phyloP scores from a whole-genome alignment of 2,113 vertebrate species.

The Semnornis frantzii region DNA sequence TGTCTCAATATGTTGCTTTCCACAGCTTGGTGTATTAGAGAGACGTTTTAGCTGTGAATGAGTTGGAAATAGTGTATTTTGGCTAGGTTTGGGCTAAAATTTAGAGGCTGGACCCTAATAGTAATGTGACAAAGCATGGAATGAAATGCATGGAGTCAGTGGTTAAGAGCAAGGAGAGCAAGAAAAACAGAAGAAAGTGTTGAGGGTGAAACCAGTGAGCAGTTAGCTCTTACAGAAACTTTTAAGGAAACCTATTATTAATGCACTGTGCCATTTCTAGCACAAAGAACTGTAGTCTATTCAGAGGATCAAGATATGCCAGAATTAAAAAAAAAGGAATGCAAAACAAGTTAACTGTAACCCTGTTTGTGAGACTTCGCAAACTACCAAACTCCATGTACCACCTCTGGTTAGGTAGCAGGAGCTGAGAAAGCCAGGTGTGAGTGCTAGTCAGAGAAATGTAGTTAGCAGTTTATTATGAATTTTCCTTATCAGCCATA shows the following conservation, averaged over 20 bases:
- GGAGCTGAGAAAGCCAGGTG: background rate
- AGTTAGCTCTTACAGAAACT: slow-evolving; percentile 3
- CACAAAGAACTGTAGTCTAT: background rate
- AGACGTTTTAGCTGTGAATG: background rate
- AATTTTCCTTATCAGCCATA: background rate
- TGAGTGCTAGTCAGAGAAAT: background rate
- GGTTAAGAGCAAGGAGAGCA: slow-evolving; percentile 5
- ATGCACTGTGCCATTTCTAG: background rate
- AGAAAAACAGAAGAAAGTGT: background rate
- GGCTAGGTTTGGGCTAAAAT: background rate
- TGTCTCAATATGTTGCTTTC: background rate
- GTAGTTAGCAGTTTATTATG: background rate
- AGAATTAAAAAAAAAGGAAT: background rate
- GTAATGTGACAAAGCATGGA: background rate
- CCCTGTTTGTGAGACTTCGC: background rate
- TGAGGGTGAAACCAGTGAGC: background rate
- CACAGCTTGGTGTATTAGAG: background rate
- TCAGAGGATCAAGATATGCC: background rate
- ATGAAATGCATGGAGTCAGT: slow-evolving; percentile 27
- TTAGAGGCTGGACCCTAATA: slow-evolving; percentile 1
- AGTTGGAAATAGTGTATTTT: background rate
- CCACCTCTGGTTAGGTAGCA: background rate
- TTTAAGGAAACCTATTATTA: slow-evolving; percentile 16
- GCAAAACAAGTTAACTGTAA: background rate
- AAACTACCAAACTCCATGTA: background rate